Percentiles rank a stretch among this genome's conserved stretches.
phyloP scores from a whole-genome alignment of 2,797 vertebrate genomes.

The Phrynocephalus forsythii region DNA sequence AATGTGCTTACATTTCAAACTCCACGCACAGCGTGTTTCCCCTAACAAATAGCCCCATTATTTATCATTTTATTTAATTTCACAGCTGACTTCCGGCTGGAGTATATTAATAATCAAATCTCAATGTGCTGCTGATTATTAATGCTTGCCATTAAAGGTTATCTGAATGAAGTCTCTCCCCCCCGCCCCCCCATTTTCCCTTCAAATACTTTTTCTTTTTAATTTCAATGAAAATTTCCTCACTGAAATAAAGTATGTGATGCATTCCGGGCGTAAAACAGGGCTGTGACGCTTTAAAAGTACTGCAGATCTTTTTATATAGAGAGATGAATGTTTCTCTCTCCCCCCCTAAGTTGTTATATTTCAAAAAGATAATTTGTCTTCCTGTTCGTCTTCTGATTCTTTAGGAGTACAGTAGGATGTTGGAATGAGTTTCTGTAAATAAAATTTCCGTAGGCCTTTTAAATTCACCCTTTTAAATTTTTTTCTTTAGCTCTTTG shows the following conservation, averaged over 20 bases:
- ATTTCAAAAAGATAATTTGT: slow-evolving; percentile 37
- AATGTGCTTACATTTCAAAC: slow-evolving; percentile 61
- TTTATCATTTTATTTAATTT: slow-evolving; percentile 75
- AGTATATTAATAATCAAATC: slow-evolving; percentile 57
- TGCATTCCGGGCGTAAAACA: slow-evolving; percentile 37
- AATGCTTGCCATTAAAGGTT: slow-evolving; percentile 53
- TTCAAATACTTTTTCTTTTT: slow-evolving; percentile 5
- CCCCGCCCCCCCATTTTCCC: slow-evolving; percentile 22
- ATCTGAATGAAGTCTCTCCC: slow-evolving; percentile 50
- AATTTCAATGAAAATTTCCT: slow-evolving; percentile 45
- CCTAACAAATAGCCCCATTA: slow-evolving; percentile 55
- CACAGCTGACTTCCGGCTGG: slow-evolving; percentile 68
- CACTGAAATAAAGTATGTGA: neutral
- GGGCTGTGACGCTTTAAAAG: neutral
- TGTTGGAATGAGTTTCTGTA: slow-evolving; percentile 35
- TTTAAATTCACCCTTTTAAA: slow-evolving; percentile 64
- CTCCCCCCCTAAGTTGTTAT: neutral
- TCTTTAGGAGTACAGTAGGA: slow-evolving; percentile 6
- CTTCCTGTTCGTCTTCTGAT: slow-evolving; percentile 24
- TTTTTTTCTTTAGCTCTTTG: slow-evolving; percentile 87
- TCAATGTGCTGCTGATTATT: slow-evolving; percentile 48
- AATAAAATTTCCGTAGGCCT: slow-evolving; percentile 14
- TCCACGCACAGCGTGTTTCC: slow-evolving; percentile 61
- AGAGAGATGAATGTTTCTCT: neutral
- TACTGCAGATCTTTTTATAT: neutral